A percentile compares a stretch with the other conserved stretches of the same genome.
These are phyloP conservation scores for Cynopterus brachyotis DNA, from an alignment of 2,113 vertebrate genomes.

Conservation along the genomic window DNA sequence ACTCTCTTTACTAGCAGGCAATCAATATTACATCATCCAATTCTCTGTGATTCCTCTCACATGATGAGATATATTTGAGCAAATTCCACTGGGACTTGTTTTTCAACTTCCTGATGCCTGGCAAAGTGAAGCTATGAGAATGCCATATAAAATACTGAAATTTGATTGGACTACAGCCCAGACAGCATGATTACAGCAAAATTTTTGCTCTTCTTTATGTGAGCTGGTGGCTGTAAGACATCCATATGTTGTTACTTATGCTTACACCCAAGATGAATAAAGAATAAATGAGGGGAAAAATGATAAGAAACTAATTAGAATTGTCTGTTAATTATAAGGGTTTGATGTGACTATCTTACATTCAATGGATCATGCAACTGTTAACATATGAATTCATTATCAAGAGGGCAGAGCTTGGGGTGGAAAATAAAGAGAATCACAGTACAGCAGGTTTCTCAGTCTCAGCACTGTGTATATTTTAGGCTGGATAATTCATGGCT, in stretches of 20 bases:
- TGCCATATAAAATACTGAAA: slow-evolving; percentile 55
- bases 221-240: slow-evolving; percentile 57
- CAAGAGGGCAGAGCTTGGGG: not conserved
- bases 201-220: slow-evolving; percentile 7
- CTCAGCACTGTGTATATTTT: not conserved
- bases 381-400: not conserved
- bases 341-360: not conserved
- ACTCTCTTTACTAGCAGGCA: slow-evolving; percentile 80
- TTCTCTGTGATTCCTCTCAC: slow-evolving; percentile 71
- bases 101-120: slow-evolving; percentile 64
- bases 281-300: slow-evolving; percentile 41
- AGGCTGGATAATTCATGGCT: not conserved
- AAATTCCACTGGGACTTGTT: slow-evolving; percentile 77
- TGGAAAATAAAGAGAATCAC: not conserved
- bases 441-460: not conserved
- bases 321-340: slow-evolving; percentile 44
- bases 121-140: slow-evolving; percentile 68
- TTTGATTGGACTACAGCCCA: slow-evolving; percentile 63
- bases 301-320: slow-evolving; percentile 60
- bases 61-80: slow-evolving; percentile 75
- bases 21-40: slow-evolving; percentile 84
- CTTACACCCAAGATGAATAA: slow-evolving; percentile 69
- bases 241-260: slow-evolving; percentile 69
- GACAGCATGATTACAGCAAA: slow-evolving; percentile 7
- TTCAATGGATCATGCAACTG: not conserved